Base-by-base conservation (phyloP, 2,888 invertebrate genomes). In the Nesidiocoris tenuis region DNA sequence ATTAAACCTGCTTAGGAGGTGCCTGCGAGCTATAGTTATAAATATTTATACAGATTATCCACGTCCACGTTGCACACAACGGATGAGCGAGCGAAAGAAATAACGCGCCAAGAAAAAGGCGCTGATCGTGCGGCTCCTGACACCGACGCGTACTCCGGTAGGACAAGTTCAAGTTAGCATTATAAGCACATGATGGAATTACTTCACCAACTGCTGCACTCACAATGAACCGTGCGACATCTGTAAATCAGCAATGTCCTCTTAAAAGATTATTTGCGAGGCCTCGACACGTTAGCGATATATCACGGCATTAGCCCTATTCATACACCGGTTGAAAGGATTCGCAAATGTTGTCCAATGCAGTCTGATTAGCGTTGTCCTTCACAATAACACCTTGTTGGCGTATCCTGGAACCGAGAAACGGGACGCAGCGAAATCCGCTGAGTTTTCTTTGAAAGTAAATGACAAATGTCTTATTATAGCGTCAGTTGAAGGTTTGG, bases 1-100 rank as follows among this genome's bases (percentile, higher is more conserved):
- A 67, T 67, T 67, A 67, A 56, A 67, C 67, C 21, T 56, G 21
- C 67, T 67, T 67, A 67, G 56, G 17, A 19, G 65, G 7, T 24
- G 63, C 17, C 63, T 25, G 22, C 21, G 65, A 65, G 39, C 18
- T 22, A 9, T n/a, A 12, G 9, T 18, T 7, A 66, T 66, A 39
- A 66, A 66, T 66, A 66, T 66, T 39, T 54, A 66, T 66, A 39
- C 39, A 39, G 39, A 39, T 39, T 39, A 39, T 3, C 5, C 39
- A n/a, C 39, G 39, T 39, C 3, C 39, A 39, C 12, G 39, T 39
- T 39, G 39, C 12, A 39, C 39, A 39, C 3, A 39, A 39, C 39
- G 39, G 39, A 39, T 12, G 39, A 39, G n/a, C n/a, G n/a, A n/a
- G n/a, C n/a, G n/a, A n/a, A n/a, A n/a, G n/a, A n/a, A n/a, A n/a